Conservation (phyloP, 2,113 vertebrate species). For the Oncorhynchus kisutch region DNA sequence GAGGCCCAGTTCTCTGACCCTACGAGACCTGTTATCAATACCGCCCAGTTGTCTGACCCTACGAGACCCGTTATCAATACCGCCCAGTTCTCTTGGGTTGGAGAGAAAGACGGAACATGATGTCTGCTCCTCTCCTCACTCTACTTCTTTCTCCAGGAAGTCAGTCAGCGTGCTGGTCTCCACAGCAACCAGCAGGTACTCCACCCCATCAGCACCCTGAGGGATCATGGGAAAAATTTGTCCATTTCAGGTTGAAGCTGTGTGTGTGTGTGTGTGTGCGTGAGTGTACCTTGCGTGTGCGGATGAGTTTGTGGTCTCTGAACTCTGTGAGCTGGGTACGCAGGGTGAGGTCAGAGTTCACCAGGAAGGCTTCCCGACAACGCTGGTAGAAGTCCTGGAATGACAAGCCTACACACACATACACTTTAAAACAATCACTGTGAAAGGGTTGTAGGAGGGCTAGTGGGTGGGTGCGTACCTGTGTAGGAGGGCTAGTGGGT, state of each 20-base stretch:
- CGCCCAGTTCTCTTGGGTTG: no score
- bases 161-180: constrained; percentile 82
- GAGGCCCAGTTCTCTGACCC: no score
- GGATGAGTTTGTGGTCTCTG: constrained; percentile 93
- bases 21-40: no score
- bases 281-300: constrained; percentile 85
- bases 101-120: no score
- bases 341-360: constrained; percentile 95
- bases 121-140: constrained; percentile 52
- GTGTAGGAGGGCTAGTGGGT: neutral
- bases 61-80: no score
- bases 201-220: constrained; percentile 92
- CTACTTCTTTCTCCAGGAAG: constrained; percentile 87
- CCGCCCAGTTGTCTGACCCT: no score
- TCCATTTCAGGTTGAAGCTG: constrained; percentile 6
- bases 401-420: constrained; percentile 79
- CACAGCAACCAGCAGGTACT: constrained; percentile 88
- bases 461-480: no score
- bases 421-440: neutral
- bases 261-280: neutral
- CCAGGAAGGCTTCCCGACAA: constrained; percentile 95
- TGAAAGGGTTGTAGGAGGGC: neutral
- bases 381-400: constrained; percentile 98
- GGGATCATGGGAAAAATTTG: neutral
- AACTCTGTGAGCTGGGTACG: constrained; percentile 97